phyloP scores from a whole-genome alignment of 2,888 invertebrate genomes.

The Pristionchus arcanus region DNA sequence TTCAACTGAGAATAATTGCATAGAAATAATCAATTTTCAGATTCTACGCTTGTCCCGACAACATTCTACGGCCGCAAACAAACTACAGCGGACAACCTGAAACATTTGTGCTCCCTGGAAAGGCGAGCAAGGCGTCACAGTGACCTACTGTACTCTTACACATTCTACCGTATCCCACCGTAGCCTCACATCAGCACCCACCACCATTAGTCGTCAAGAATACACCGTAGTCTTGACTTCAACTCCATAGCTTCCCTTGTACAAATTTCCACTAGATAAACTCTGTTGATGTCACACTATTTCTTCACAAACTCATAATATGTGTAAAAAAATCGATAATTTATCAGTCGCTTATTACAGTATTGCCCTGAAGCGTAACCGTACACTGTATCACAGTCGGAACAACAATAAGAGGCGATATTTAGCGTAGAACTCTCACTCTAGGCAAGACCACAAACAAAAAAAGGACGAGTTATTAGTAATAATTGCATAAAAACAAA shows the following conservation, averaged over 20 bases:
- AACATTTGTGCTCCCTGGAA: neutral
- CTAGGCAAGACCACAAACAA: conserved; percentile 13
- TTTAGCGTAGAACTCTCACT: conserved; percentile 12
- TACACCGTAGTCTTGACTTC: neutral
- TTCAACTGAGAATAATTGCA: neutral
- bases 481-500: neutral
- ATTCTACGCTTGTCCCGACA: conserved; percentile 38
- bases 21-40: neutral
- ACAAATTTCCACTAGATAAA: conserved; percentile 12
- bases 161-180: neutral
- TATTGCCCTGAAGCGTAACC: conserved; percentile 39
- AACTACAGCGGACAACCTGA: conserved; percentile 35
- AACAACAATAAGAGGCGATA: neutral
- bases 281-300: neutral
- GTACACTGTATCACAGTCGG: conserved; percentile 38
- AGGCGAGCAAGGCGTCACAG: neutral
- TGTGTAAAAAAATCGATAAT: conserved; percentile 10
- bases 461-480: conserved; percentile 11
- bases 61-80: conserved; percentile 24
- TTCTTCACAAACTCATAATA: neutral
- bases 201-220: neutral
- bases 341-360: conserved; percentile 39
- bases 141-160: neutral
- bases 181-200: too few species aligned
- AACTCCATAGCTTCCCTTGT: neutral